Percentiles rank a stretch among this genome's conserved stretches.
phyloP scores from a whole-genome alignment of 2,888 invertebrate genomes.

The Cosmia trapezina region DNA sequence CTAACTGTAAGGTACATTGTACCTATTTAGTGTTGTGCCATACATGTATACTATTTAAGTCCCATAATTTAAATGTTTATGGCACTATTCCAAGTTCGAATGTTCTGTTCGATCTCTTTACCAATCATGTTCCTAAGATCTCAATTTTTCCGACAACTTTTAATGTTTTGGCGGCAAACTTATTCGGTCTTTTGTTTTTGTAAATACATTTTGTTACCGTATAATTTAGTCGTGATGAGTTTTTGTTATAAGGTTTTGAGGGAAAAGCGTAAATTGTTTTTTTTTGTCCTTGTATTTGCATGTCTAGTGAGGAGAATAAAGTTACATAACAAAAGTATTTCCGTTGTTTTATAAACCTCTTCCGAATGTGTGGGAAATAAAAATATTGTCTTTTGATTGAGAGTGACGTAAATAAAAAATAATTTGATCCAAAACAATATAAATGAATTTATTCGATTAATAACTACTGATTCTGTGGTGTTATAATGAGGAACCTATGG shows the following conservation, averaged over 20 bases:
- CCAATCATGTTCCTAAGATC: constrained; percentile 76
- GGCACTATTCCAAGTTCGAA: constrained; percentile 69
- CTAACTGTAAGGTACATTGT: constrained; percentile 75
- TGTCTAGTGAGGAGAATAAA: constrained; percentile 89
- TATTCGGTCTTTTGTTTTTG: constrained; percentile 70
- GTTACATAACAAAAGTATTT: constrained; percentile 79
- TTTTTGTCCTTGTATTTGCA: constrained; percentile 87
- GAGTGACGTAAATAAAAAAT: constrained; percentile 57
- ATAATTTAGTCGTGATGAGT: constrained; percentile 76
- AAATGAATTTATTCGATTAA: constrained; percentile 74
- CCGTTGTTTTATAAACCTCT: constrained; percentile 62
- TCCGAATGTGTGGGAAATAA: constrained; percentile 21
- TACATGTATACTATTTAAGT: constrained; percentile 67
- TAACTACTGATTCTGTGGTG: constrained; percentile 75
- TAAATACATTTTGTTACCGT: constrained; percentile 85
- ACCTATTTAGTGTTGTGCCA: constrained; percentile 77
- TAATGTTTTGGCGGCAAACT: constrained; percentile 62
- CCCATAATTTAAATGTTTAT: constrained; percentile 62
- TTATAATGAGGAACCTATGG: constrained; percentile 68
- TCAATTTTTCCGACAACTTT: constrained; percentile 66
- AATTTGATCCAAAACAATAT: constrained; percentile 65
- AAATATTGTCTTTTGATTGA: neutral
- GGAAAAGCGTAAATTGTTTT: constrained; percentile 76
- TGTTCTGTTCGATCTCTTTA: constrained; percentile 74
- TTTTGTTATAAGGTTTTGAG: constrained; percentile 78